Base-by-base conservation (phyloP, 2,888 invertebrate species). In the Acleris laterana region DNA sequence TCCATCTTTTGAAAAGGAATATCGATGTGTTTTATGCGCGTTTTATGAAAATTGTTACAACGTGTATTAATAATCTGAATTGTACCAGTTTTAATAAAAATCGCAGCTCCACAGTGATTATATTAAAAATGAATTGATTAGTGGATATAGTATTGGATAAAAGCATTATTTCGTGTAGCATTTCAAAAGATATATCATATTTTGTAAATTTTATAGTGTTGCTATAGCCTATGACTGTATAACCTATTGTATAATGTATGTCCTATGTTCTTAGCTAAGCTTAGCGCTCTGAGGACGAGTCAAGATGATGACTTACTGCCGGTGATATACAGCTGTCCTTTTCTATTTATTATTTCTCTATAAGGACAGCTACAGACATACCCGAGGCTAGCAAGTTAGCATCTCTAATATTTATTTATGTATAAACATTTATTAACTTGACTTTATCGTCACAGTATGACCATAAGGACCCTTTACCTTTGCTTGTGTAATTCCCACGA, bases 201-300 rank as follows among this genome's bases (percentile, higher is more conserved):
- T 93, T 93, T 93, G 92, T 93, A 93, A 92, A 93, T 92, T 93
- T 92, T 93, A 92, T 93, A 92, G 91, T 87, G 84, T 91, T 83
- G 90, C 91, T 92, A 87, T 88, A 89, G 87, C 87, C 81, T 81
- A 38, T 13, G 9, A 87, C 79, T 84, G 79, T 89, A 78, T 90
- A 89, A 87, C 77, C 88, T 89, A 84, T 80, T 74, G 68, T 70
- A 73, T 77, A 84, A 61, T 89, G 79, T 89, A 87, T 89, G 85
- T 88, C 82, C 82, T 84, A 82, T 86, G 87, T 87, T 88, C 82
- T 88, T 89, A 84, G 86, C 87, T 87, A 89, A 87, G 90, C 91
- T 90, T 90, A 90, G 89, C 89, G 85, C 90, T 89, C 89, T 89
- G 85, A 84, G 88, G 87, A 89, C 87, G 87, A 85, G 86, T 89